A percentile compares a stretch with the other conserved stretches of the same genome.
phyloP scores from a whole-genome alignment of 2,797 vertebrate species.

The Molossus molossus region DNA sequence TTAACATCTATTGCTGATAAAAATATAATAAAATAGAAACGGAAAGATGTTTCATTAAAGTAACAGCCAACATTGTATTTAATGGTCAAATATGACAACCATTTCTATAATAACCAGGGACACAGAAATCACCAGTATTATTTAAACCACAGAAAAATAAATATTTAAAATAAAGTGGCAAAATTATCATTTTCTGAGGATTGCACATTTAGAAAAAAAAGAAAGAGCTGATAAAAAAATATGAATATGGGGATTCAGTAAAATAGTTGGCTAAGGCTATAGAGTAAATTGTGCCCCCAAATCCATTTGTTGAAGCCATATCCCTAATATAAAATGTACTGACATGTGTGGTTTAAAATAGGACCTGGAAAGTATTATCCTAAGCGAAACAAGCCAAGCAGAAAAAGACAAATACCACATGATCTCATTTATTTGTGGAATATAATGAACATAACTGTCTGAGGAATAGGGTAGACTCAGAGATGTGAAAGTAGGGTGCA shows the following conservation, averaged over 20 bases:
- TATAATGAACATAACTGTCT: no score
- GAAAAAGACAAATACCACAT: no score
- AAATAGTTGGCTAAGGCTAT: neutral
- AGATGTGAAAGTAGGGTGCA: no score
- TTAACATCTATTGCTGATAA: neutral
- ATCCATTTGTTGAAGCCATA: neutral
- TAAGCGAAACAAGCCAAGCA: no score
- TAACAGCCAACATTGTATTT: neutral
- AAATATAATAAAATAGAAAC: neutral
- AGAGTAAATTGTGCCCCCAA: neutral
- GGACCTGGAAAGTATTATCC: no score
- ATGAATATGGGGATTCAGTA: neutral
- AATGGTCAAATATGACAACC: neutral
- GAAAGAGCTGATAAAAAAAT: neutral
- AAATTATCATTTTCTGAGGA: neutral
- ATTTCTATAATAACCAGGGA: slow-evolving; percentile 35
- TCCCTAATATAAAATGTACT: neutral
- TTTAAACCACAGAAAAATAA: neutral
- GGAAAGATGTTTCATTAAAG: neutral
- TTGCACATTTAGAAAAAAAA: neutral
- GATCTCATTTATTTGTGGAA: no score
- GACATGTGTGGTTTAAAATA: neutral
- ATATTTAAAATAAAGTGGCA: slow-evolving; percentile 12
- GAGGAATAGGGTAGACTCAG: no score
- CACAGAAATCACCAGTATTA: neutral